Conservation (phyloP, 2,797 vertebrate genomes). For the Pitangus sulphuratus region DNA sequence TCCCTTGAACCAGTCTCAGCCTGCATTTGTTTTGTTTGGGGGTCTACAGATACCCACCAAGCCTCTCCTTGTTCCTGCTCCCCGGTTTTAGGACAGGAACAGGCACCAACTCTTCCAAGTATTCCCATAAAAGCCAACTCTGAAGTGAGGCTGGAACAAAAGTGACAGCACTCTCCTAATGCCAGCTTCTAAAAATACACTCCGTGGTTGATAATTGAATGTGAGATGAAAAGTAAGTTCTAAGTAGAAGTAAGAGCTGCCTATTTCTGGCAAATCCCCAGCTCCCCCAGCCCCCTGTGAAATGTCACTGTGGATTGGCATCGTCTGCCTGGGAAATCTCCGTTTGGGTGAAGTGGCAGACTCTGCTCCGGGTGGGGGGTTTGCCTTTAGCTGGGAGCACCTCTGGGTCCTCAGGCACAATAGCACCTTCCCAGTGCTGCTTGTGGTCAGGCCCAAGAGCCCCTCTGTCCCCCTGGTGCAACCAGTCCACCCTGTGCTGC, state of each 20-base stretch:
- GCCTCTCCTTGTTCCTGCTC: background rate
- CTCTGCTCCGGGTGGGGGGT: background rate
- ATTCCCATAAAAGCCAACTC: background rate
- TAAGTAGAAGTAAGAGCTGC: slow-evolving; percentile 4
- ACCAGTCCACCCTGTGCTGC: rapidly evolving
- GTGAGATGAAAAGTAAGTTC: slow-evolving; percentile 36
- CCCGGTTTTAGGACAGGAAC: background rate
- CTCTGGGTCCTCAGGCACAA: background rate
- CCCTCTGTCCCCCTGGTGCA: background rate
- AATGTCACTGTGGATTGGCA: background rate
- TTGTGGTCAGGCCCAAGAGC: rapidly evolving
- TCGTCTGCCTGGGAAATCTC: background rate
- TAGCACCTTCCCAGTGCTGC: background rate
- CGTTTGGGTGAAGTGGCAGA: background rate
- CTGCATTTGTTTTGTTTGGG: background rate
- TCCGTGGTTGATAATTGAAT: background rate
- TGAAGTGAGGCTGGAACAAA: background rate
- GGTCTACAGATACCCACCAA: background rate
- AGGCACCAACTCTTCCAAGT: background rate
- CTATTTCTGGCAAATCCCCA: slow-evolving; percentile 35
- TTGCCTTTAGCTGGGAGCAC: background rate
- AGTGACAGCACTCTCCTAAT: background rate
- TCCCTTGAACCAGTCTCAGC: background rate
- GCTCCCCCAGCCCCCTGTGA: background rate
- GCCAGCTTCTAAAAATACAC: background rate